A percentile compares a stretch with the other conserved stretches of the same genome.
These are phyloP conservation scores for Anorthoa munda DNA, from an alignment of 2,888 invertebrate species.

Conservation along the genomic window DNA sequence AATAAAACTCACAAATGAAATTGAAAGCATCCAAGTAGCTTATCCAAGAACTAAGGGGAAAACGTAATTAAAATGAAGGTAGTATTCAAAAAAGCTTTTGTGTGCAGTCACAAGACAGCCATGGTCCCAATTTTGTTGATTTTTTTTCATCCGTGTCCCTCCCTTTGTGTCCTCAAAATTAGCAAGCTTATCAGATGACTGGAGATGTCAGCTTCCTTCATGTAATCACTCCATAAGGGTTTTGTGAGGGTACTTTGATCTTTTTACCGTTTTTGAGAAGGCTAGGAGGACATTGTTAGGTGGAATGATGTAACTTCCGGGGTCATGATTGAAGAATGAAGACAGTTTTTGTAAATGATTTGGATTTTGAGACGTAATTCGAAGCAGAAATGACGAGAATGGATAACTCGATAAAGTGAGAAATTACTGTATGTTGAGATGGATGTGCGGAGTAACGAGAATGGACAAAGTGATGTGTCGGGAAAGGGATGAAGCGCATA, in stretches of 20 bases:
- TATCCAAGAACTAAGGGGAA: not conserved
- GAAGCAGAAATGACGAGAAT: no score
- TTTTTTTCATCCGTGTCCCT: slow-evolving; percentile 27
- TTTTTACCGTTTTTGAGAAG: slow-evolving; percentile 27
- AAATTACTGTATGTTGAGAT: no score
- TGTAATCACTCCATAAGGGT: slow-evolving; percentile 50
- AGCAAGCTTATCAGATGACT: slow-evolving; percentile 62
- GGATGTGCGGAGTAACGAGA: no score
- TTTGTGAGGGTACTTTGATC: slow-evolving; percentile 53
- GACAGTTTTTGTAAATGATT: not conserved
- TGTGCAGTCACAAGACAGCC: slow-evolving; percentile 5
- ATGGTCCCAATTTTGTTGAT: slow-evolving; percentile 22
- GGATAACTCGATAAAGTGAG: no score
- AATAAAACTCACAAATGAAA: not conserved
- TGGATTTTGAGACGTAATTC: not conserved
- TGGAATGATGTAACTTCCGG: slow-evolving; percentile 11
- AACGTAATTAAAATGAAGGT: slow-evolving; percentile 21
- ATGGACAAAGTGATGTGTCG: no score
- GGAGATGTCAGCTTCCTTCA: slow-evolving; percentile 50
- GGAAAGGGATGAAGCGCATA: no score
- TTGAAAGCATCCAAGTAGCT: not conserved
- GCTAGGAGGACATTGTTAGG: slow-evolving; percentile 11
- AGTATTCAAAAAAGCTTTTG: slow-evolving; percentile 16
- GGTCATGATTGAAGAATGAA: not conserved
- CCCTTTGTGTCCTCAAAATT: slow-evolving; percentile 57